Evolutionary conservation across 2,113 vertebrate genomes (phyloP).

Genomic region (Eulemur rufifrons): DNA sequence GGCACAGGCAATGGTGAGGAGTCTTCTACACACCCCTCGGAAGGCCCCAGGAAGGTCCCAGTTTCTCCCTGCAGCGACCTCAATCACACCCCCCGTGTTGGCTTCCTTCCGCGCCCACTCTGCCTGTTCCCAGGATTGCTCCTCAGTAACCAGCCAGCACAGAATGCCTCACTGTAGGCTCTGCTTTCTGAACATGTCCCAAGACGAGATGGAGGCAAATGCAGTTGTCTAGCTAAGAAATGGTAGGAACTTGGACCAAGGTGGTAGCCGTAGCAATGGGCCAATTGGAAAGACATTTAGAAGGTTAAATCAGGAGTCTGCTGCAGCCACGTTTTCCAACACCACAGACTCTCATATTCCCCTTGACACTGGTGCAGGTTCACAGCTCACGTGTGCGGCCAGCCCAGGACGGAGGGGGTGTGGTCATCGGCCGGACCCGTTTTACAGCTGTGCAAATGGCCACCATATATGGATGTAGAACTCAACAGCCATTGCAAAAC

Average conservation of each 20-base stretch:
- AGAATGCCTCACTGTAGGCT: not conserved
- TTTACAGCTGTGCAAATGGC: not conserved
- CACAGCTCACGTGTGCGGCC: not conserved
- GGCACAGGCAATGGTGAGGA: not conserved
- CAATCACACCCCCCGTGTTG: too few relatives aligned
- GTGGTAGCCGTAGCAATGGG: not conserved
- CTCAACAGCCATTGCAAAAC: not conserved
- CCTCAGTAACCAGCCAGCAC: not conserved
- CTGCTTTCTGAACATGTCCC: not conserved
- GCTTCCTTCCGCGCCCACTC: not conserved
- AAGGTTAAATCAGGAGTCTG: not conserved
- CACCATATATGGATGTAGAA: not conserved
- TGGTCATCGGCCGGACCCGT: not conserved
- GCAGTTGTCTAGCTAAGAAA: not conserved
- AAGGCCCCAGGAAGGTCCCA: not conserved
- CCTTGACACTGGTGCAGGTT: not conserved
- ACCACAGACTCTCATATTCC: not conserved
- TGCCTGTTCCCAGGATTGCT: not conserved
- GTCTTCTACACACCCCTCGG: too few relatives aligned
- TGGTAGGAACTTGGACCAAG: not conserved
- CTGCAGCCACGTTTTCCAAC: not conserved
- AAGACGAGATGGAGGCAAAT: not conserved
- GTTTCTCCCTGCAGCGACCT: accelerated
- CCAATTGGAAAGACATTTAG: not conserved
- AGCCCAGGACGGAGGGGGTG: not conserved